phyloP scores from a whole-genome alignment of 2,113 vertebrate genomes.

The Rhinoptilus africanus region DNA sequence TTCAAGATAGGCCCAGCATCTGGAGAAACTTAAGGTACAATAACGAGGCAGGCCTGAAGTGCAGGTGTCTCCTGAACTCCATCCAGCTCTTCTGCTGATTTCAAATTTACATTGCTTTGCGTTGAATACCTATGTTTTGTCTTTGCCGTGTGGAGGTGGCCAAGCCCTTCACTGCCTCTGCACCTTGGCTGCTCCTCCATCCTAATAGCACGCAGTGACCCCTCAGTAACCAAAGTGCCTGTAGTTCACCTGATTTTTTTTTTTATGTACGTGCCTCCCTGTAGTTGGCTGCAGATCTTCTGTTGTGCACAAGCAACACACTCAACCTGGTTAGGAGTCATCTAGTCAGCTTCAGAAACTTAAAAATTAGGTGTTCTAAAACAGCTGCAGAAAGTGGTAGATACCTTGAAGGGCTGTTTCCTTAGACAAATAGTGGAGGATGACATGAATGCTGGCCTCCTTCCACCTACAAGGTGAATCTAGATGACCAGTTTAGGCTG shows the following conservation, averaged over 20 bases:
- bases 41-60: neutral
- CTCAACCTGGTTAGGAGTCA: neutral
- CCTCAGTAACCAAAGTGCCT: neutral
- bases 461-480: neutral
- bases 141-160: neutral
- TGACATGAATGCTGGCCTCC: neutral
- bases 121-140: neutral
- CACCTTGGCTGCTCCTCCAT: neutral
- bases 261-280: neutral
- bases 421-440: neutral
- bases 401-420: neutral
- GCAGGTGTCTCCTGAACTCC: neutral
- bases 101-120: neutral
- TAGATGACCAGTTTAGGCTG: neutral
- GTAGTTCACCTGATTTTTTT: neutral
- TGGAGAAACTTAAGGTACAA: neutral
- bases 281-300: neutral
- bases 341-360: neutral
- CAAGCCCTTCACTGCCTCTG: neutral
- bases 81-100: neutral
- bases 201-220: accelerated
- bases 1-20: neutral
- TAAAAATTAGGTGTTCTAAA: neutral
- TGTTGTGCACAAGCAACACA: neutral
- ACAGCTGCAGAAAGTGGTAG: neutral